These are phyloP conservation scores for Brenthis hecate DNA, from an alignment of 2,888 invertebrate genomes.

Conservation along the genomic window DNA sequence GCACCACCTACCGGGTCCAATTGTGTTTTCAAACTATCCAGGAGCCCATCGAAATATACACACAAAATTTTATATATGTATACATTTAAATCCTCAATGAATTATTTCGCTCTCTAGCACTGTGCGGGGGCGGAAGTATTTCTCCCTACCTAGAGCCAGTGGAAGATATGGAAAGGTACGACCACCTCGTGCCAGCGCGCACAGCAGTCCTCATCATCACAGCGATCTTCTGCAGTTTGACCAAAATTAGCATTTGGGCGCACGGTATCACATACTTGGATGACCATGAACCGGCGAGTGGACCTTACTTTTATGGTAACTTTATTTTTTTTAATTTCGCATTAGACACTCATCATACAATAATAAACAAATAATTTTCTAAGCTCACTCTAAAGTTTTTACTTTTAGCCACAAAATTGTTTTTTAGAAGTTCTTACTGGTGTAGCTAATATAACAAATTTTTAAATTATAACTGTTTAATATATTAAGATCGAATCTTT, in stretches of 20 bases:
- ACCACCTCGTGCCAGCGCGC: slow-evolving; percentile 41
- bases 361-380: too few relatives aligned
- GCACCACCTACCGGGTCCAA: too few relatives aligned
- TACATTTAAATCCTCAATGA: background rate
- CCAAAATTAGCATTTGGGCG: slow-evolving; percentile 68
- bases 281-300: slow-evolving; percentile 69
- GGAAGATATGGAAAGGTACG: slow-evolving; percentile 25
- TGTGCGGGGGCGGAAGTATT: slow-evolving; percentile 53
- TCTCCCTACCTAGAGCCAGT: slow-evolving; percentile 33
- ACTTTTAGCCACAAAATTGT: too few relatives aligned
- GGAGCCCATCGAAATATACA: too few relatives aligned
- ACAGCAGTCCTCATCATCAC: slow-evolving; percentile 55
- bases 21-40: too few relatives aligned
- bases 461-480: too few relatives aligned
- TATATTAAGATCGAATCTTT: too few relatives aligned
- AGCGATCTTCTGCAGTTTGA: slow-evolving; percentile 54
- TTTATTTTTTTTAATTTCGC: background rate
- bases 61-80: too few relatives aligned
- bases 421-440: too few relatives aligned
- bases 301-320: slow-evolving; percentile 70
- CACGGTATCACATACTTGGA: slow-evolving; percentile 70
- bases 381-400: too few relatives aligned
- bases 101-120: slow-evolving; percentile 47
- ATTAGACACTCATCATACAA: background rate
- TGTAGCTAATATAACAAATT: too few relatives aligned